Evolutionary conservation across 2,797 vertebrate genomes (phyloP), one percentile per base, ranked within the genome.

Genomic region (Clarias platycephalus): DNA sequence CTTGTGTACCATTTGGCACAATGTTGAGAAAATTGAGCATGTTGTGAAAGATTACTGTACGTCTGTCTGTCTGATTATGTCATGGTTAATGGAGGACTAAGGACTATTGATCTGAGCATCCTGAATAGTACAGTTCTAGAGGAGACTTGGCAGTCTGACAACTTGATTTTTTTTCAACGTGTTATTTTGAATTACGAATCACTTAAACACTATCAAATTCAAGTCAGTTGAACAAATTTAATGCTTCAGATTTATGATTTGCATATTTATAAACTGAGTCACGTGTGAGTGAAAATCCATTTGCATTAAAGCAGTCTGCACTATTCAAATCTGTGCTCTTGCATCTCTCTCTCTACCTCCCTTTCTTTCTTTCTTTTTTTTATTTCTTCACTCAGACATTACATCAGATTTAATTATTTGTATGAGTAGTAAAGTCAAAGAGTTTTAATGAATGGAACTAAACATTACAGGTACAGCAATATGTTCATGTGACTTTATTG

Each of bases 221-320:
- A 66, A 53, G 40, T 66, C 53, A 63, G 9, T 18, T 80, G 9
- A 31, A 55, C 78, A 80, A 66, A 66, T 66, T 26, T 31, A 63
- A 80, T 53, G 78, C 78, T 80, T 66, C 62, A 53, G 40, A 31
- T 80, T 31, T 10, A 53, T 53, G 62, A 66, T 66, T 80, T 80
- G 18, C n/a, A 53, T 80, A 78, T 53, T 53, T 80, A 40, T 44
- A 66, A 66, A 49, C 40, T 53, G 62, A 40, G 40, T 66, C 15
- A 53, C 3, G 10, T 80, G 77, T 31, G 63, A 66, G 58, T 79
- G 13, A 63, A 63, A 80, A 80, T 55, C 26, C 40, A 62, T 78
- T 62, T 78, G 22, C 76, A 80, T 66, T 80, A 66, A 80, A 80
- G 40, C 77, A 49, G n/a, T 64, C 60, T 80, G 77, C 78, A 80